Evolutionary conservation across 2,888 invertebrate species (phyloP), one percentile per base, ranked within the genome.

Genomic region (Argynnis bischoffii): DNA sequence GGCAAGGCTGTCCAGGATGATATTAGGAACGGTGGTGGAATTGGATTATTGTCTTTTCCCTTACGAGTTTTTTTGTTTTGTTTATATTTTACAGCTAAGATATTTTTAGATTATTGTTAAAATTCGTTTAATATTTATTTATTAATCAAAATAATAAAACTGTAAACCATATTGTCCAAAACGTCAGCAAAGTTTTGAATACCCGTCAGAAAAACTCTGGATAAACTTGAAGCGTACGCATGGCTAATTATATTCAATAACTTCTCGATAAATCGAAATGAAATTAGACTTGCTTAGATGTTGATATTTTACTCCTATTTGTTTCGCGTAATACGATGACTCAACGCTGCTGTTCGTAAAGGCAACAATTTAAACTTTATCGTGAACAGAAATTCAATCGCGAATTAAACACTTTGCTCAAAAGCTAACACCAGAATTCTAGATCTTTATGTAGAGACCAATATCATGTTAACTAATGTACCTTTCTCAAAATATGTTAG

Each of bases 241-340:
- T 41, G 35, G 35, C 35, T 11, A 41, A 41, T n/a, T n/a, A n/a
- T 41, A 47, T 47, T 15, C 11, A 15, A n/a, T 26, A 26, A 8
- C 11, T n/a, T 15, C n/a, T 48, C 26, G 16, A 11, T 6, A n/a
- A 3, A 5, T 59, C n/a, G 16, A 59, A 59, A 26, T 48, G 13
- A 59, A 59, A 48, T 48, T 48, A 31, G 59, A 59, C 48, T 59
- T 48, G 31, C 31, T 59, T 59, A 31, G 11, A 59, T 59, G 48
- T 59, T 59, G 48, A 59, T 59, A 59, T 59, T 31, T 59, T 31
- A 6, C 1, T 59, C 48, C 31, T 16, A 48, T 59, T 59, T 59
- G 48, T 31, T 16, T 48, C 26, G 26, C 31, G 59, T 41, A 41
- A 41, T 11, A 41, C 11, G 35, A 48, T 48, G 16, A 48, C 16